Conservation (phyloP, 2,888 invertebrate species). For the Lepidocyrtoides sp. region DNA sequence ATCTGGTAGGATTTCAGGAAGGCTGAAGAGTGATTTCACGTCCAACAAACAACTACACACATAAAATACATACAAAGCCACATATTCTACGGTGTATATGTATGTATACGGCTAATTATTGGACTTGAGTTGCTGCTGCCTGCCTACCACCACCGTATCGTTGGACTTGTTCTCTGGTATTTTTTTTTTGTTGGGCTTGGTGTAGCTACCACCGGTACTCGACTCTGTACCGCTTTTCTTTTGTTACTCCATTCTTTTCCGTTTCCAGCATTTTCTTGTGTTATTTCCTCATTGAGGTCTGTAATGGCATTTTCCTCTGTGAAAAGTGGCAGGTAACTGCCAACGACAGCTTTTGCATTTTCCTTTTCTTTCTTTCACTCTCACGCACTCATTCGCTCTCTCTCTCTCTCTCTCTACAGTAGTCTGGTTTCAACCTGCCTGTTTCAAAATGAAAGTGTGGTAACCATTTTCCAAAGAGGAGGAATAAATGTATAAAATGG, state of each 20-base stretch:
- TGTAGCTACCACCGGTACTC: background rate
- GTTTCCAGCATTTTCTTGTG: constrained; percentile 45
- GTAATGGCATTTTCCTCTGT: constrained; percentile 68
- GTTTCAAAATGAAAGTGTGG: constrained; percentile 45
- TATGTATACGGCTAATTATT: constrained; percentile 61
- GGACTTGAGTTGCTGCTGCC: constrained; percentile 34
- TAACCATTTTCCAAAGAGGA: constrained; percentile 54
- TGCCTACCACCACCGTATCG: background rate
- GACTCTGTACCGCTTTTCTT: background rate
- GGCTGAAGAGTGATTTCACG: constrained; percentile 10
- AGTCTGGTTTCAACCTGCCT: background rate
- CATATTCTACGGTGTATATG: background rate
- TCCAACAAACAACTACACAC: background rate
- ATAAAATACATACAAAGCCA: background rate
- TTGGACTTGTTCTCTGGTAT: background rate
- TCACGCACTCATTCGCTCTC: constrained; percentile 6
- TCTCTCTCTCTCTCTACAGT: background rate
- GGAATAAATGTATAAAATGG: constrained; percentile 23
- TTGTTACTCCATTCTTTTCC: background rate
- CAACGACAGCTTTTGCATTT: constrained; percentile 74
- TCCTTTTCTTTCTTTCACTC: constrained; percentile 17
- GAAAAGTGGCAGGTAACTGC: constrained; percentile 80
- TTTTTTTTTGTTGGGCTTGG: background rate
- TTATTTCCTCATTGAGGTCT: constrained; percentile 59
- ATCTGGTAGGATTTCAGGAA: background rate